Conservation (phyloP, 2,797 vertebrate genomes). For the Oryzias dopingdopingensis region DNA sequence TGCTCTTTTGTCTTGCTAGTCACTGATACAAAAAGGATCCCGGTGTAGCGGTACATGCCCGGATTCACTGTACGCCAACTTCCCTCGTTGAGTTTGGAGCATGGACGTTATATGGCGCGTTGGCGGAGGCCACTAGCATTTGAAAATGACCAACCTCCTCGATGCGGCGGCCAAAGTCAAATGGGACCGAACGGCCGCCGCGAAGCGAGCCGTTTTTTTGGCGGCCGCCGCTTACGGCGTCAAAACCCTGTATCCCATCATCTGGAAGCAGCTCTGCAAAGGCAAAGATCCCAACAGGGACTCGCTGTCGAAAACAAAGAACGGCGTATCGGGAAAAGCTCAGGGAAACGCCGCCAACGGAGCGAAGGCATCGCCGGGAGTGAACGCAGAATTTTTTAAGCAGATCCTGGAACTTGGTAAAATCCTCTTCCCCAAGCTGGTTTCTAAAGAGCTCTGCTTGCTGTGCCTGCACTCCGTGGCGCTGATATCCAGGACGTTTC, state of each 20-base stretch:
- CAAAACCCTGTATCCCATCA: conserved; percentile 83
- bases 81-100: conserved; percentile 21
- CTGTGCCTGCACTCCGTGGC: conserved; percentile 91
- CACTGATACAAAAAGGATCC: conserved; percentile 15
- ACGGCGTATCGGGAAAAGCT: conserved; percentile 48
- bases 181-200: conserved; percentile 82
- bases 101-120: conserved; percentile 55
- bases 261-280: conserved; percentile 74
- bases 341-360: conserved; percentile 15
- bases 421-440: conserved; percentile 89
- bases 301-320: conserved; percentile 45
- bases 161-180: conserved; percentile 79
- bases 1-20: rapidly evolving
- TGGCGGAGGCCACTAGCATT: conserved; percentile 37
- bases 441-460: conserved; percentile 86
- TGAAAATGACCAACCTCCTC: conserved; percentile 81
- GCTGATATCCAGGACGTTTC: conserved; percentile 91
- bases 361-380: conserved; percentile 75
- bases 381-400: conserved; percentile 86
- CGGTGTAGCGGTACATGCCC: conserved; percentile 66
- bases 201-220: conserved; percentile 84
- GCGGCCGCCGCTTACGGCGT: conserved; percentile 87
- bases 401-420: conserved; percentile 87
- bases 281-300: conserved; percentile 22
- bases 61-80: conserved; percentile 17